phyloP scores from a whole-genome alignment of 2,888 invertebrate species.

The Hypselothyrea guttata region DNA sequence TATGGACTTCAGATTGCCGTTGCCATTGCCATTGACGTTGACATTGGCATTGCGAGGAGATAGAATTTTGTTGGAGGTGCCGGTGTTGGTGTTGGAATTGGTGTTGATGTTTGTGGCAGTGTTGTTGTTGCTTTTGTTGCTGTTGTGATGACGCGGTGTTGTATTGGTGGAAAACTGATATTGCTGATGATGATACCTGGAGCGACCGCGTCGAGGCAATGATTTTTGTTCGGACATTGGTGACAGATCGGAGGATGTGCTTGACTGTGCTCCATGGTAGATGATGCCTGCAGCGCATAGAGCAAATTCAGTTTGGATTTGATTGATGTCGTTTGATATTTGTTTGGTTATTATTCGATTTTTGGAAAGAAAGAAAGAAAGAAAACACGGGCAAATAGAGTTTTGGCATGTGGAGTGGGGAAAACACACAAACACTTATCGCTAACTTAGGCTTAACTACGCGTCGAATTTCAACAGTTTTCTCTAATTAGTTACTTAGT shows the following conservation, averaged over 20 bases:
- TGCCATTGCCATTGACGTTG: slow-evolving; percentile 51
- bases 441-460: slow-evolving; percentile 40
- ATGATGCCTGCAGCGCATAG: slow-evolving; percentile 85
- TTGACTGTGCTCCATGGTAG: slow-evolving; percentile 89
- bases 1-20: slow-evolving; percentile 81
- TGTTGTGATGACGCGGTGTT: slow-evolving; percentile 83
- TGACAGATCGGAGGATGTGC: slow-evolving; percentile 90
- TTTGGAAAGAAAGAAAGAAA: slow-evolving; percentile 55
- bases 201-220: slow-evolving; percentile 87
- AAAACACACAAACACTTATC: slow-evolving; percentile 33
- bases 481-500: slow-evolving; percentile 24
- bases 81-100: slow-evolving; percentile 56
- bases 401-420: slow-evolving; percentile 41
- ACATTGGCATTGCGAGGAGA: slow-evolving; percentile 80
- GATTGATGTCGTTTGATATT: background rate
- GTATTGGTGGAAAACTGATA: slow-evolving; percentile 83
- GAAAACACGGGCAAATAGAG: slow-evolving; percentile 69
- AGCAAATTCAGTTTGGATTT: slow-evolving; percentile 26
- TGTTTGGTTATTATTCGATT: slow-evolving; percentile 1
- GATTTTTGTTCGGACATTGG: slow-evolving; percentile 91
- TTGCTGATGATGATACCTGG: slow-evolving; percentile 85
- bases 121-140: slow-evolving; percentile 79
- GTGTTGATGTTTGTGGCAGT: slow-evolving; percentile 64
- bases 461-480: slow-evolving; percentile 10
- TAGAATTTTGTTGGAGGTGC: slow-evolving; percentile 76